A percentile compares a stretch with the other conserved stretches of the same genome.
Evolutionary conservation across 2,797 vertebrate genomes (phyloP).

Genomic region (Streptopelia turtur): DNA sequence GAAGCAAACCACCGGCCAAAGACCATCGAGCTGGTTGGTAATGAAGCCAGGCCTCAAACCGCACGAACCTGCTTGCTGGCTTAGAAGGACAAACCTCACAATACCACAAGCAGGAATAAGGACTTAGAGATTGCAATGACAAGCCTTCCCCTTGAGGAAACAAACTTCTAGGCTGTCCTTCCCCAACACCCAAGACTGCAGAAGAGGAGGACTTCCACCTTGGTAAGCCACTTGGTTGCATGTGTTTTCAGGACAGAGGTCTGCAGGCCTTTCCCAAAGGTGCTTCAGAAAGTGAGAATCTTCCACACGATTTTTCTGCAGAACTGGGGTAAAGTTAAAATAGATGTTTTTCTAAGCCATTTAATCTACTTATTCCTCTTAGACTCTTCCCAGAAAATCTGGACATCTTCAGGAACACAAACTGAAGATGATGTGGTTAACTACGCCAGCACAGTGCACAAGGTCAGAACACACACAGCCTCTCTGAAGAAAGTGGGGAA

Average conservation of each 20-base stretch:
- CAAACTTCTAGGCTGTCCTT: not conserved
- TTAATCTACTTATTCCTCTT: not conserved
- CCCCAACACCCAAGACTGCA: not conserved
- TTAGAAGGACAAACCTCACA: not conserved
- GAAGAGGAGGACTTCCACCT: not conserved
- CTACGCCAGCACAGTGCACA: not conserved
- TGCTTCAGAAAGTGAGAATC: not conserved
- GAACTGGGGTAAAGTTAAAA: not conserved
- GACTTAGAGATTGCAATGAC: not conserved
- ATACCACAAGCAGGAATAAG: not conserved
- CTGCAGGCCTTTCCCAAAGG: not conserved
- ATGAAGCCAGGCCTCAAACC: not conserved
- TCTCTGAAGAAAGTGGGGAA: not conserved
- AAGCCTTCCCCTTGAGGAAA: not conserved
- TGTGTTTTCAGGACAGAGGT: not conserved
- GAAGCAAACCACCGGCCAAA: not conserved
- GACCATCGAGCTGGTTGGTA: not conserved
- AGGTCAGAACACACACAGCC: not conserved
- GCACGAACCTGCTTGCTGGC: not conserved
- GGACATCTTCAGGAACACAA: not conserved
- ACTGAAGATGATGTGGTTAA: not conserved
- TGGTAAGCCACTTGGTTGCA: not conserved
- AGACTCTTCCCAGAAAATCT: not conserved
- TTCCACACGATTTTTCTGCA: not conserved
- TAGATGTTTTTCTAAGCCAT: not conserved